These are phyloP conservation scores for Parauchenoglanis punctatus DNA, from an alignment of 2,797 vertebrate genomes.

Conservation along the genomic window DNA sequence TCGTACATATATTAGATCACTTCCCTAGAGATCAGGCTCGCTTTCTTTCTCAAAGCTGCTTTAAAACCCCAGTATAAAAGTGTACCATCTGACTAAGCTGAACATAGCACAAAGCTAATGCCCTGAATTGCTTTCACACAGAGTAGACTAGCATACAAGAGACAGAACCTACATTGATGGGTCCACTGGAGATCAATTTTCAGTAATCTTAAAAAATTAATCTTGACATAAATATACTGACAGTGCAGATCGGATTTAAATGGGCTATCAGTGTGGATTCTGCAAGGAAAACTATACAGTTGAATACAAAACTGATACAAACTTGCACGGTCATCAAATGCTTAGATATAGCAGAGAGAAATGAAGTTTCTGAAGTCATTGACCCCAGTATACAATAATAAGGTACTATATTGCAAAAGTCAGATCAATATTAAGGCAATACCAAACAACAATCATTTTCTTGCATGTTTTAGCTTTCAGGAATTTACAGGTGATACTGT, in stretches of 20 bases:
- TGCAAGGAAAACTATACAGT: background rate
- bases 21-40: slow-evolving; percentile 58
- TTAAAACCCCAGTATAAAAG: slow-evolving; percentile 44
- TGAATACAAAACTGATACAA: background rate
- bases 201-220: no score
- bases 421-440: background rate
- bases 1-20: slow-evolving; percentile 59
- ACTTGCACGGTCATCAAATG: background rate
- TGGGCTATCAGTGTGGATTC: background rate
- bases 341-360: no score
- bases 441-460: background rate
- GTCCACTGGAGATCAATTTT: no score
- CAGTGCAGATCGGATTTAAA: background rate
- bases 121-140: slow-evolving; percentile 1
- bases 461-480: background rate
- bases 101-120: slow-evolving; percentile 1
- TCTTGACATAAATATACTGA: no score
- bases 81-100: slow-evolving; percentile 27
- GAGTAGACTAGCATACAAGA: background rate
- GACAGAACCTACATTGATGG: background rate
- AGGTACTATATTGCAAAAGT: background rate
- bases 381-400: background rate
- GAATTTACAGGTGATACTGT: background rate
- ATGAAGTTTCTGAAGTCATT: background rate
- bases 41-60: slow-evolving; percentile 44